Evolutionary conservation across 2,888 invertebrate species (phyloP), one percentile per base, ranked within the genome.

Genomic region (Quadroppia sp.): DNA sequence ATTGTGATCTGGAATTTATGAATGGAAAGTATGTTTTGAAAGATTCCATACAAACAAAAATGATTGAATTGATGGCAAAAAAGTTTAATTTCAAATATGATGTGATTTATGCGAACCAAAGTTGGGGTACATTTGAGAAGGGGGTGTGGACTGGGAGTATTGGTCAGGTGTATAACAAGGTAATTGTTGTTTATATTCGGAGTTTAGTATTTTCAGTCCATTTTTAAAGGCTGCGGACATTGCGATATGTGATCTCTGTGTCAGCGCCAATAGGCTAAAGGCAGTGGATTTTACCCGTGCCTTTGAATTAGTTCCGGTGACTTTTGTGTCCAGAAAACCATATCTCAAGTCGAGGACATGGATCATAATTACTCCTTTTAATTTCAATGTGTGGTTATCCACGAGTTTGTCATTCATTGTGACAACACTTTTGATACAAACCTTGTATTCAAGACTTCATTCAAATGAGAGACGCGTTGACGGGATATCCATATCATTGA

Each of bases 161-260:
- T n/a, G 64, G 64, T n/a, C 40, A 64, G 7, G 30, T 64, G 4
- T 64, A 64, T 17, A 64, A 64, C 30, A 36, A 64, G 3, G 64
- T 64, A 32, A 30, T 64, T 64, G 17, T 2, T 64, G 36, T 36
- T 36, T n/a, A 11, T 36, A 48, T 48, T 48, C 7, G 40, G 6
- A 13, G 13, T 40, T 6, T 40, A 40, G 6, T 40, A 13, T 13
- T 40, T 6, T 9, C 13, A 40, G 6, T 40, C 13, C 6, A 40
- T 40, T 50, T 45, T 23, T 13, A 45, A 42, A 71, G 71, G 67
- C 9, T 6, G 71, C 50, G 7, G 71, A 71, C 28, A 40, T 71
- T 23, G 71, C 71, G 15, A 45, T 71, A 2, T 71, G 71, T 59
- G 71, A 71, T 17, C n/a, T 71, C n/a, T 67, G 13, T 13, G 1